These are phyloP conservation scores for Meteorus cinctellus DNA, from an alignment of 2,888 invertebrate genomes.

Conservation along the genomic window DNA sequence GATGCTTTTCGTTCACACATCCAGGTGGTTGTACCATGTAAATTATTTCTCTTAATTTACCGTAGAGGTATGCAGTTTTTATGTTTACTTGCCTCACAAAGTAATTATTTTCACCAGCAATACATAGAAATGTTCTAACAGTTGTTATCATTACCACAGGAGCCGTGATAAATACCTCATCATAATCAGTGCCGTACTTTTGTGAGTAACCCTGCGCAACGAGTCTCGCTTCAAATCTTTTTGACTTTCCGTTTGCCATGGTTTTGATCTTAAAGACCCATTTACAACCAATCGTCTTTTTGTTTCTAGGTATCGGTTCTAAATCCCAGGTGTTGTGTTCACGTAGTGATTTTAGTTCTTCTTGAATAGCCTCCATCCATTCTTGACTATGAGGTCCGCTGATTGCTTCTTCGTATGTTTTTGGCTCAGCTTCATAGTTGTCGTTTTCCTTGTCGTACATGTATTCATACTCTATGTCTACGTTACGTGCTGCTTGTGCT, in stretches of 20 bases:
- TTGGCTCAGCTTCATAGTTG: constrained; percentile 4
- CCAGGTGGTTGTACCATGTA: neutral
- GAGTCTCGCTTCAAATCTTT: constrained; percentile 54
- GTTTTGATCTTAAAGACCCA: constrained; percentile 56
- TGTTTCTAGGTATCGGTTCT: constrained; percentile 44
- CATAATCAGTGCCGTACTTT: constrained; percentile 54
- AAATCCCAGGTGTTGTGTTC: constrained; percentile 56
- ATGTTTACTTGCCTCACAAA: neutral
- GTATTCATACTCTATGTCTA: neutral
- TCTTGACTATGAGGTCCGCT: constrained; percentile 39
- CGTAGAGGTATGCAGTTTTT: constrained; percentile 14
- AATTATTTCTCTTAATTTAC: neutral
- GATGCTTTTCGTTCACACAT: neutral
- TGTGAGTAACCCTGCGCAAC: constrained; percentile 57
- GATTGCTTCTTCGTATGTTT: constrained; percentile 38
- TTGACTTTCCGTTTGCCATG: constrained; percentile 45
- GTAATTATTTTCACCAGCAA: neutral
- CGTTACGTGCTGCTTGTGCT: neutral
- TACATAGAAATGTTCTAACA: constrained; percentile 40
- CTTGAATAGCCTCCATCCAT: constrained; percentile 50
- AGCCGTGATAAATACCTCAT: constrained; percentile 55
- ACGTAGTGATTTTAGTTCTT: constrained; percentile 52
- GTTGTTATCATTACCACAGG: constrained; percentile 57
- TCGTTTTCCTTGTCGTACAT: too few relatives aligned
- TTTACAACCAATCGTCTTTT: constrained; percentile 52